Evolutionary conservation across 2,113 vertebrate genomes (phyloP), one percentile per base, ranked within the genome.

Genomic region (Spheniscus mendiculus): DNA sequence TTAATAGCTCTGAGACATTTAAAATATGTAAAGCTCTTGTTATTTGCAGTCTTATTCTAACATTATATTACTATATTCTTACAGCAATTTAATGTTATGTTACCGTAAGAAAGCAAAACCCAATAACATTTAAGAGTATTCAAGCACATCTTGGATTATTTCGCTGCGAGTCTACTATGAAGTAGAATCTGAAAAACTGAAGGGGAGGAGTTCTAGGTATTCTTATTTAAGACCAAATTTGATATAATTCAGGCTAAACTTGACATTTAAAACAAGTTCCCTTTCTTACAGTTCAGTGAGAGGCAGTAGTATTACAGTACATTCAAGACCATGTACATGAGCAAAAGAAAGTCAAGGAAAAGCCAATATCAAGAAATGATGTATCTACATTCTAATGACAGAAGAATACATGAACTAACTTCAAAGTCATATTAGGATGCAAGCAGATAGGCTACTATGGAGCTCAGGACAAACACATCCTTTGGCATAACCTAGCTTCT

Each of bases 211-310:
- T 81, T 66, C 44, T 90, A 32, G 25, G n/a, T 96, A 87, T 93
- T 97, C 53, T 78, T 78, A 79, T 93, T 89, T 90, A 88, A 62
- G 55, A 90, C 49, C 53, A 89, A 38, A 52, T 45, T 71, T 89
- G 18, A 65, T 94, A 40, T 50, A 81, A 76, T 73, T 94, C 76
- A 96, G 92, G 88, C 62, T 82, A 52, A 96, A 93, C 38, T 49
- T 94, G 74, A 94, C 58, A 96, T 83, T 79, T 95, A 83, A 96
- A 95, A 92, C 71, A 44, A 90, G 86, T 89, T 81, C 67, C 69
- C 76, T 97, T 94, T 72, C 59, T 94, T 96, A 84, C 36, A 36
- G 71, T 87, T 89, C 87, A 79, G 42, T 53, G 92, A 90, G 44
- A 97, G 66, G 83, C 61, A 47, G 61, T 66, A 93, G 87, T 40